Evolutionary conservation across 2,797 vertebrate species (phyloP), one percentile per base, ranked within the genome.

Genomic region (Bryconaethiops microstoma): DNA sequence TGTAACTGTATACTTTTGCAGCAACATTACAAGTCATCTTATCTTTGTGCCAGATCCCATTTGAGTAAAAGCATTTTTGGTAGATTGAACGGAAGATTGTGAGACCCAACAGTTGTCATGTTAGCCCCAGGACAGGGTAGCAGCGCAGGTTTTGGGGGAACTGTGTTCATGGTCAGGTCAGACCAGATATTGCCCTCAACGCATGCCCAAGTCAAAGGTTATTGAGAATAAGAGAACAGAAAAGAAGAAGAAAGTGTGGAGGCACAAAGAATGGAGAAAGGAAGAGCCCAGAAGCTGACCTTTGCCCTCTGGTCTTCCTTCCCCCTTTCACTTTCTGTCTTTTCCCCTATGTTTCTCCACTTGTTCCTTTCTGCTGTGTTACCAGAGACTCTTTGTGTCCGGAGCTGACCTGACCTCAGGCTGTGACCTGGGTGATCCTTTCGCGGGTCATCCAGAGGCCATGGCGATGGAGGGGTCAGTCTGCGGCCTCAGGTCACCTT

Each of bases 371-470:
- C 79, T 82, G 76, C 65, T 76, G 72, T 82, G 79, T 84, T 82
- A 82, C 71, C 77, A 86, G 81, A 83, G 81, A 76, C 59, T 75
- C 86, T 87, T 87, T 86, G 84, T 87, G 81, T 85, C 81, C 79
- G 35, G 62, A 80, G 50, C 63, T 80, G 77, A 81, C 76, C 84
- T 54, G 81, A 87, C 84, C 79, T 40, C 70, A 64, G 81, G 79
- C 86, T 59, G 71, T 77, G 81, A 59, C 70, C 84, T 80, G 57
- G 7, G 50, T 57, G 76, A 84, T 84, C 81, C 67, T 65, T 85
- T 9, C 17, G n/a, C 5, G 68, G 83, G 84, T 86, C 81, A 83
- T 69, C 67, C 69, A 69, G 76, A 40, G 84, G 86, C 77, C 84
- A 86, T 14, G 39, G 60, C 8, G 40, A 39, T 80, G 82, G 70